Evolutionary conservation across 2,888 invertebrate genomes (phyloP).

Genomic region (Pachliopta kotzebuea): DNA sequence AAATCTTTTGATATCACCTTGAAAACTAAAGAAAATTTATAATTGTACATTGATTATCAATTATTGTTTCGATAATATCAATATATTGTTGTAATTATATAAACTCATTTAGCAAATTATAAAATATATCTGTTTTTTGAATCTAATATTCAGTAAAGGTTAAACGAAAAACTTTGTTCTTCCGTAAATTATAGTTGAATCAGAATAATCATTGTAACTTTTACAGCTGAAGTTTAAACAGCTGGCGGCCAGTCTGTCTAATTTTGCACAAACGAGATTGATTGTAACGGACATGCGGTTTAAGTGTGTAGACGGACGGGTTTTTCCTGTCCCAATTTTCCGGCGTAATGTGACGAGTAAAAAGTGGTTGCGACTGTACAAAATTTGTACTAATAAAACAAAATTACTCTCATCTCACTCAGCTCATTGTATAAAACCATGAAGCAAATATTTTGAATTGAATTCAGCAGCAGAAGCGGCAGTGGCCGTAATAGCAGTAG

Average conservation of each 20-base stretch:
- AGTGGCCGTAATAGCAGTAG: no score
- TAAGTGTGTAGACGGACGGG: slow-evolving; percentile 32
- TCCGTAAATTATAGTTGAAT: not conserved
- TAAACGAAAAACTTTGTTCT: not conserved
- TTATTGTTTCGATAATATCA: no score
- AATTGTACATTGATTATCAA: no score
- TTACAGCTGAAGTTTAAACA: slow-evolving; percentile 37
- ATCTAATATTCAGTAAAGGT: not conserved
- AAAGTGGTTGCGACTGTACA: slow-evolving; percentile 31
- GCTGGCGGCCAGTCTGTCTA: slow-evolving; percentile 45
- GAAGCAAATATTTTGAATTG: no score
- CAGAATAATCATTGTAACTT: slow-evolving; percentile 46
- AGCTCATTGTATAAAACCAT: no score
- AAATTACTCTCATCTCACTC: no score
- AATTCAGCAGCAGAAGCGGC: no score
- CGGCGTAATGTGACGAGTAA: slow-evolving; percentile 37
- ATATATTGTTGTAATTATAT: no score
- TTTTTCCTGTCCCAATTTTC: slow-evolving; percentile 38
- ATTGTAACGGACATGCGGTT: slow-evolving; percentile 57
- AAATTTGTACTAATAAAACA: not conserved
- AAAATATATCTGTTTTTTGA: not conserved
- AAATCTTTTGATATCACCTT: no score
- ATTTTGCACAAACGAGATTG: slow-evolving; percentile 67
- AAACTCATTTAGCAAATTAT: no score
- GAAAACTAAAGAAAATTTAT: no score